Evolutionary conservation across 2,888 invertebrate species (phyloP).

Genomic region (Micropterix aruncella): DNA sequence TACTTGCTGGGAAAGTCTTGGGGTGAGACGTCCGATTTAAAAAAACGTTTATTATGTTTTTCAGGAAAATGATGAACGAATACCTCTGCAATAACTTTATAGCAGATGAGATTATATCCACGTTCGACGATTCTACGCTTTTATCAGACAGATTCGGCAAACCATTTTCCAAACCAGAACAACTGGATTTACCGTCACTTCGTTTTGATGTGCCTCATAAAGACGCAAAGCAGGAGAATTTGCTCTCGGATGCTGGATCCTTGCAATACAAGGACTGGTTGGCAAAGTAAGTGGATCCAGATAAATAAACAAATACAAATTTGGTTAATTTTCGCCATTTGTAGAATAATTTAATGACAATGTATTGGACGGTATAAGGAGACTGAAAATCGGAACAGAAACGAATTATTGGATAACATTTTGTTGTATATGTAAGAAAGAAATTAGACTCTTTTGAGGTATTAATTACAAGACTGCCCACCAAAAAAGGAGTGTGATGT

Average conservation of each 20-base stretch:
- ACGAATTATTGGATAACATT: too few relatives aligned
- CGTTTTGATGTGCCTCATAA: too few relatives aligned
- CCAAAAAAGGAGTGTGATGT: too few relatives aligned
- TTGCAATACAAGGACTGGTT: slow-evolving; percentile 62
- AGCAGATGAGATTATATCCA: slow-evolving; percentile 56
- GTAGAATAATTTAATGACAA: neutral
- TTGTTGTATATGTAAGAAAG: too few relatives aligned
- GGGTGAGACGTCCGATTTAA: too few relatives aligned
- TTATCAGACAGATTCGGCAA: slow-evolving; percentile 24
- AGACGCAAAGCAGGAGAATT: too few relatives aligned
- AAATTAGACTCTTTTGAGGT: too few relatives aligned
- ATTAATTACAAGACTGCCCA: too few relatives aligned
- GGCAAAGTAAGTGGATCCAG: slow-evolving; percentile 53
- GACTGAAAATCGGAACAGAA: too few relatives aligned
- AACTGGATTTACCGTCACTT: slow-evolving; percentile 17
- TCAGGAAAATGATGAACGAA: slow-evolving; percentile 63
- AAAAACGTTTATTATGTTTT: too few relatives aligned
- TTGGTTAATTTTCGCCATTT: neutral
- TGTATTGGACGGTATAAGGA: too few relatives aligned
- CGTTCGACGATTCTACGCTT: slow-evolving; percentile 40
- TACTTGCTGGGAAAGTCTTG: too few relatives aligned
- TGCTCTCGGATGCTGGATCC: slow-evolving; percentile 55
- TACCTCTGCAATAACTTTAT: slow-evolving; percentile 61
- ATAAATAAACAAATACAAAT: neutral
- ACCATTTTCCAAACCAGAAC: slow-evolving; percentile 7